Percentiles rank a stretch among this genome's conserved stretches.
These are phyloP conservation scores for Saxicola maurus DNA, from an alignment of 2,797 vertebrate species.

Conservation along the genomic window DNA sequence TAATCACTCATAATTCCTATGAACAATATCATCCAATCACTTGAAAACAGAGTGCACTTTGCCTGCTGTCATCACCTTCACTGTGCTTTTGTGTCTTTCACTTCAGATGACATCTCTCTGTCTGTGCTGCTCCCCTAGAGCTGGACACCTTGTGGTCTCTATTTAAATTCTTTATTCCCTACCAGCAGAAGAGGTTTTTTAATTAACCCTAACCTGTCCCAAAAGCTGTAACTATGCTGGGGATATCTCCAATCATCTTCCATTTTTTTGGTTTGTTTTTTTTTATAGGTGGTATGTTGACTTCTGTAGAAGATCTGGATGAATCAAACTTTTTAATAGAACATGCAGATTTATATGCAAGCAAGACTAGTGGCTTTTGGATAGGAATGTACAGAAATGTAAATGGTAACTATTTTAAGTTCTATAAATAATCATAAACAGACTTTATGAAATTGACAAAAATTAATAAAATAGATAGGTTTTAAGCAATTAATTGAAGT, in stretches of 20 bases:
- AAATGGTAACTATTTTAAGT: constrained; percentile 59
- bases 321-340: constrained; percentile 77
- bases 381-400: constrained; percentile 80
- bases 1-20: background rate
- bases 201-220: background rate
- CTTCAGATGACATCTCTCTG: background rate
- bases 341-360: constrained; percentile 72
- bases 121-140: background rate
- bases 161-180: background rate
- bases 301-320: constrained; percentile 73
- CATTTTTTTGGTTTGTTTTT: fast-evolving
- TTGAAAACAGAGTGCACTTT: background rate
- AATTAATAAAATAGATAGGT: background rate
- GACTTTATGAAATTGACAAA: background rate
- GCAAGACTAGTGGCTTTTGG: constrained; percentile 75
- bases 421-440: background rate
- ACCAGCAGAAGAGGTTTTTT: background rate
- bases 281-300: constrained; percentile 70
- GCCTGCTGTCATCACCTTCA: background rate
- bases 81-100: background rate
- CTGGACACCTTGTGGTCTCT: background rate
- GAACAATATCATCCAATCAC: background rate
- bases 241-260: background rate
- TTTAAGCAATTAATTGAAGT: background rate
- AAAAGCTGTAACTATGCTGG: background rate